phyloP scores from a whole-genome alignment of 2,888 invertebrate species.

The Drosophila buzzatii region DNA sequence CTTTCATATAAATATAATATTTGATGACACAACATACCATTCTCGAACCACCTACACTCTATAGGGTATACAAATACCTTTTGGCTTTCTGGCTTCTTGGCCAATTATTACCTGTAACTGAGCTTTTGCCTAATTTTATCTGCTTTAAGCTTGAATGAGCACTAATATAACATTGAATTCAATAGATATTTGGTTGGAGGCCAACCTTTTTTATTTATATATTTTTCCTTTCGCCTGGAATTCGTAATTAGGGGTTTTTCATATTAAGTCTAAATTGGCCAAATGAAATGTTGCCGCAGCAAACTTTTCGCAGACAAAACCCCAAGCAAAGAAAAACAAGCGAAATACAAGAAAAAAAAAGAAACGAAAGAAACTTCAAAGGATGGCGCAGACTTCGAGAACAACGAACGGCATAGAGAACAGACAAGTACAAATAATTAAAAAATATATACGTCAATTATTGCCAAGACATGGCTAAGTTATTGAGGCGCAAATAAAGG shows the following conservation, averaged over 20 bases:
- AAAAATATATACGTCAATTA: conserved; percentile 43
- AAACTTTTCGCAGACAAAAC: conserved; percentile 28
- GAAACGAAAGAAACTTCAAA: conserved; percentile 47
- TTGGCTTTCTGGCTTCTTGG: conserved; percentile 21
- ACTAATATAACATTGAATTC: conserved; percentile 32
- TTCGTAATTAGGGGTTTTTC: conserved; percentile 64
- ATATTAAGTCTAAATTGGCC: conserved; percentile 8
- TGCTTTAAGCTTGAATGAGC: conserved; percentile 48
- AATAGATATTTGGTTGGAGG: conserved; percentile 6
- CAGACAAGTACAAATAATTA: conserved; percentile 33
- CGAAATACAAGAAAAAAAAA: conserved; percentile 2
- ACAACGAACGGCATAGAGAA: not conserved
- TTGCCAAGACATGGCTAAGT: conserved; percentile 11
- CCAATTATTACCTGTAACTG: conserved; percentile 50
- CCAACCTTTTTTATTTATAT: conserved; percentile 57
- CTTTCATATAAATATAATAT: not conserved
- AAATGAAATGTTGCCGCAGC: conserved; percentile 5
- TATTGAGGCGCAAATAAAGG: conserved; percentile 19
- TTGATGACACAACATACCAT: not conserved
- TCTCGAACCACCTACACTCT: not conserved
- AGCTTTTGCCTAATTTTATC: conserved; percentile 46
- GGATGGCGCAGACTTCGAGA: conserved; percentile 13
- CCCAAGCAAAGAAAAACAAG: conserved; percentile 44
- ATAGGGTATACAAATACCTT: conserved; percentile 24
- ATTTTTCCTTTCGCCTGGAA: conserved; percentile 26